Evolutionary conservation across 92 coral and sea anemone species (phyloP), one percentile per base, ranked within the genome.

Genomic region (Chrysogorgia sp.): DNA sequence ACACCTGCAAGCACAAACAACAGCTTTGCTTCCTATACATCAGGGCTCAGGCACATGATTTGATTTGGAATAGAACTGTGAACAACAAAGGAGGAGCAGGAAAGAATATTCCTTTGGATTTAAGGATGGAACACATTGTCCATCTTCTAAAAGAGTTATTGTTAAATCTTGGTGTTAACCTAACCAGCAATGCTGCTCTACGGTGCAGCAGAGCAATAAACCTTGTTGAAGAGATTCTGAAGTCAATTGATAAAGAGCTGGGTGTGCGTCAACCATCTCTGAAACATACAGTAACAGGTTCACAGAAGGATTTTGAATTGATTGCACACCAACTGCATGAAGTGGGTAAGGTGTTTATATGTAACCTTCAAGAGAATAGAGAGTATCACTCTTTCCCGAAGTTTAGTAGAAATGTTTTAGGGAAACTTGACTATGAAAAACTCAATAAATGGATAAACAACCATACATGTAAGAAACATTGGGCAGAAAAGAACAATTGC

Each of bases 1-100:
- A 7, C 78, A 34, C 23, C 77, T 89, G 10, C 37, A 41, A 40
- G 88, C 88, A 7, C 35, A 29, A 3, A 64, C 68, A 25, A 30
- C 59, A 1, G 80, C 91, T 25, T 60, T 81, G 13, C 71, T 87
- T 0, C 65, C 90, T 15, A 77, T 81, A 24, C 17, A 33, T 7
- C 64, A 10, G 86, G 32, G 52, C 84, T n/a, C n/a, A n/a, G 47
- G 91, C 89, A 2, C 82, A 87, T 53, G 32, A 80, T 49, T 26
- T 90, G 21, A 63, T 37, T 1, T 85, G 91, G 91, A 90, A 90
- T 83, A 50, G 90, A 34, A 72, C 91, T 25, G 91, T 87, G 2
- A 90, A 90, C 62, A 87, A 74, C 64, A 78, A 82, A 10, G 90
- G 91, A n/a, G 88, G 87, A 0, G 35, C 12, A 4, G 96, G 96